These are phyloP conservation scores for Ptyas mucosa DNA, from an alignment of 2,113 vertebrate genomes.

Conservation along the genomic window DNA sequence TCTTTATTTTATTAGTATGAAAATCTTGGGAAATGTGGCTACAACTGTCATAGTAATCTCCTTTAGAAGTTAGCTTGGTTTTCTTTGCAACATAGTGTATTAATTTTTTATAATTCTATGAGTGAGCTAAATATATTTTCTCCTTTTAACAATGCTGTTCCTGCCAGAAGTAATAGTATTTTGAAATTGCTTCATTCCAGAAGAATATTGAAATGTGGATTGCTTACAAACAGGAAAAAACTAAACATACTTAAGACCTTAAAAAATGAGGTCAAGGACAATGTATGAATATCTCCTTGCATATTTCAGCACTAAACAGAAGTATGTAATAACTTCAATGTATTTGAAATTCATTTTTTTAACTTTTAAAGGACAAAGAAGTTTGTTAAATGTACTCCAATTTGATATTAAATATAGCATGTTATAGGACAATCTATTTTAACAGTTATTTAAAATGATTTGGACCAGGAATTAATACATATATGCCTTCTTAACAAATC, in stretches of 20 bases:
- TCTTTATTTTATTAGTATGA: not conserved
- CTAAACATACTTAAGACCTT: constrained; percentile 50
- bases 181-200: not conserved
- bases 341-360: not conserved
- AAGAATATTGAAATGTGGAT: not conserved
- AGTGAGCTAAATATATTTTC: not conserved
- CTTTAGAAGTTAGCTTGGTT: not conserved
- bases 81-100: not conserved
- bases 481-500: not conserved
- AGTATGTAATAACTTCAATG: not conserved
- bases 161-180: not conserved
- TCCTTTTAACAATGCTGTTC: not conserved
- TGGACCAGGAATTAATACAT: not conserved
- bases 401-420: not conserved
- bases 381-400: not conserved
- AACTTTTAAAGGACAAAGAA: not conserved
- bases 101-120: not conserved
- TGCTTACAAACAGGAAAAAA: constrained; percentile 28
- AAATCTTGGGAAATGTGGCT: not conserved
- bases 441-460: not conserved
- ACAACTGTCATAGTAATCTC: not conserved
- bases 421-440: not conserved
- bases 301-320: not conserved
- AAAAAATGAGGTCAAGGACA: constrained; percentile 8
- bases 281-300: not conserved